Conservation (phyloP, 2,113 vertebrate genomes). For the Gasterosteus nipponicus region DNA sequence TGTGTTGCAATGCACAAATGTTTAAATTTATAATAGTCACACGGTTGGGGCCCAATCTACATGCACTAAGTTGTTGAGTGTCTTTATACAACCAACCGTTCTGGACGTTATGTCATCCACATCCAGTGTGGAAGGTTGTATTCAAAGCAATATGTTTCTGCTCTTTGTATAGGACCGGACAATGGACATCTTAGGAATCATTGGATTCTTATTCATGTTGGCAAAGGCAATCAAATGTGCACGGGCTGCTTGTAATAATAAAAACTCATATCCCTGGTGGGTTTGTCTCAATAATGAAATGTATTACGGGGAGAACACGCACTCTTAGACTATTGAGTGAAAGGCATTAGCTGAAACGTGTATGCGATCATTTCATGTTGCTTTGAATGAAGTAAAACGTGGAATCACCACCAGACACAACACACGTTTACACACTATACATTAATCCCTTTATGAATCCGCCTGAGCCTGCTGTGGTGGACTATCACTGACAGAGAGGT, state of each 20-base stretch:
- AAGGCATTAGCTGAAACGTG: conserved; percentile 5
- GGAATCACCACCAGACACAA: not conserved
- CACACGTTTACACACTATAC: conserved; percentile 9
- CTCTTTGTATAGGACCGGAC: conserved; percentile 35
- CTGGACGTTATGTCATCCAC: conserved; percentile 6
- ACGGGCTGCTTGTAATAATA: conserved; percentile 41
- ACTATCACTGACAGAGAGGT: conserved; percentile 39
- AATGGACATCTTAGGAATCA: conserved; percentile 34
- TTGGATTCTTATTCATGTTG: conserved; percentile 41
- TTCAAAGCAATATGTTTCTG: conserved; percentile 22
- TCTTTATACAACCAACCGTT: conserved; percentile 12
- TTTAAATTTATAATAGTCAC: conserved; percentile 49
- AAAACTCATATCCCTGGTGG: conserved; percentile 31
- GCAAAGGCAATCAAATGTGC: conserved; percentile 34
- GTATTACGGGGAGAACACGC: conserved; percentile 22
- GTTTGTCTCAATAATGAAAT: conserved; percentile 46
- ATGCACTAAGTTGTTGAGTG: conserved; percentile 9
- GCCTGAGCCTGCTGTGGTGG: conserved; percentile 28
- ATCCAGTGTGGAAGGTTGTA: conserved; percentile 6
- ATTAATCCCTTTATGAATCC: conserved; percentile 8
- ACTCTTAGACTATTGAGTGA: conserved; percentile 24
- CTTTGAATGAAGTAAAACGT: conserved; percentile 32
- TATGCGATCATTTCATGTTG: conserved; percentile 2
- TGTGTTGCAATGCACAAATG: conserved; percentile 16
- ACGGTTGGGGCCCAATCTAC: conserved; percentile 12